Percentiles rank a stretch among this genome's conserved stretches.
phyloP scores from a whole-genome alignment of 1,140 invertebrate species.

The Solenopsis invicta region DNA sequence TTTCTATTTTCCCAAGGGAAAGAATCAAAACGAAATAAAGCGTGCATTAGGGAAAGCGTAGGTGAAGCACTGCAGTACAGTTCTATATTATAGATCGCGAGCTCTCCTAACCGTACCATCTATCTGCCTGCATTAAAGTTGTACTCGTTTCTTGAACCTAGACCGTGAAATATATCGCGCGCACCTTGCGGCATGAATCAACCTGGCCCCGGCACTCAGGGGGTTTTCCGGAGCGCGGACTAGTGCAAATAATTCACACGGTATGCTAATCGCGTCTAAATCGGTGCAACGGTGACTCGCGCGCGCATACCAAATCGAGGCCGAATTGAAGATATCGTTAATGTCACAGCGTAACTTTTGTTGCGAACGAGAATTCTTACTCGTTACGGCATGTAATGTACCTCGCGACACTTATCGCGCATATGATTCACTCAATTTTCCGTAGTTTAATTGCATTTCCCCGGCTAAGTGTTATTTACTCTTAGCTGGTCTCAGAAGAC shows the following conservation, averaged over 20 bases:
- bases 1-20: not conserved
- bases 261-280: constrained; percentile 44
- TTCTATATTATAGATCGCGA: constrained; percentile 7
- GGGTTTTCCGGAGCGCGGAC: constrained; percentile 27
- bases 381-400: not conserved
- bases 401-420: not conserved
- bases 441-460: not conserved
- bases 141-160: constrained; percentile 43
- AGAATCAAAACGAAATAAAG: not conserved
- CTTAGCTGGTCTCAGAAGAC: not conserved
- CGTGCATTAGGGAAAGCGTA: not conserved
- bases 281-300: not conserved
- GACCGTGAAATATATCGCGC: constrained; percentile 47
- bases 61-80: not conserved
- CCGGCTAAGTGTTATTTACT: not conserved
- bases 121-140: constrained; percentile 46
- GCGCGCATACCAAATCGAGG: not conserved
- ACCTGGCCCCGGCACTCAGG: constrained; percentile 34
- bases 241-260: constrained; percentile 35
- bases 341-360: not conserved
- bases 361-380: not conserved
- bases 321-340: constrained; percentile 5
- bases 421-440: not conserved
- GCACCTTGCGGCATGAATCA: constrained; percentile 42
- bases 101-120: constrained; percentile 14